Percentiles rank a stretch among this genome's conserved stretches.
These are phyloP conservation scores for Drosophila parabipectinata DNA, from an alignment of 1,140 invertebrate genomes.

Conservation along the genomic window DNA sequence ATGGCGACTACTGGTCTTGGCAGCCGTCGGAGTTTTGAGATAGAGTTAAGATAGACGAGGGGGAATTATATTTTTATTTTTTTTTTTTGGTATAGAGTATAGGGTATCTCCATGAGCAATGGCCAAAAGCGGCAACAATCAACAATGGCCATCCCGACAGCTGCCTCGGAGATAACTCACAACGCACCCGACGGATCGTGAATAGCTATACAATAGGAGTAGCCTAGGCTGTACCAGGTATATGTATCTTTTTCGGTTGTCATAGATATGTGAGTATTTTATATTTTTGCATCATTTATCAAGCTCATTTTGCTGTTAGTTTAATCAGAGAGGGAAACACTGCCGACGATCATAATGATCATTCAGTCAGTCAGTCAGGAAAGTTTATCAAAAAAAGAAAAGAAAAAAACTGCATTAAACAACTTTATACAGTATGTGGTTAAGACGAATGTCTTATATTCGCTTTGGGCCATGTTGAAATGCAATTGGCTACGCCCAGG, in stretches of 20 bases:
- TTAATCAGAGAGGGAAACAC: conserved; percentile 45
- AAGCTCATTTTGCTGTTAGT: conserved; percentile 54
- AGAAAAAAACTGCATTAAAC: conserved; percentile 26
- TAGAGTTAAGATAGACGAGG: conserved; percentile 21
- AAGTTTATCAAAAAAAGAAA: conserved; percentile 8
- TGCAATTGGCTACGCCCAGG: conserved; percentile 63
- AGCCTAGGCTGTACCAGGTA: conserved; percentile 6
- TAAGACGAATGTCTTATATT: conserved; percentile 13
- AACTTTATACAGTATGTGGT: conserved; percentile 27
- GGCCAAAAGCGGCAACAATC: conserved; percentile 39
- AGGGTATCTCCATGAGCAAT: conserved; percentile 30
- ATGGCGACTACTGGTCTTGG: conserved; percentile 54
- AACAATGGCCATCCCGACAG: conserved; percentile 59
- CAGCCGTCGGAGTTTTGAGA: conserved; percentile 5
- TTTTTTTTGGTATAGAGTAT: conserved; percentile 11
- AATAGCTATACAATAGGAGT: conserved; percentile 51
- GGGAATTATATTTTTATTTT: not conserved
- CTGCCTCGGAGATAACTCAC: conserved; percentile 52
- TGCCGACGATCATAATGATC: conserved; percentile 24
- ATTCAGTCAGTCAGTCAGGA: conserved; percentile 9
- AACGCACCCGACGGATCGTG: conserved; percentile 65
- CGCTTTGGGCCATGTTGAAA: conserved; percentile 56
- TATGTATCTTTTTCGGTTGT: conserved; percentile 30
- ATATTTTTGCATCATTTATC: conserved; percentile 67
- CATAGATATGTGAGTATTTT: conserved; percentile 50